Evolutionary conservation across 1,140 invertebrate genomes (phyloP).

Genomic region (Metaphire vulgaris): DNA sequence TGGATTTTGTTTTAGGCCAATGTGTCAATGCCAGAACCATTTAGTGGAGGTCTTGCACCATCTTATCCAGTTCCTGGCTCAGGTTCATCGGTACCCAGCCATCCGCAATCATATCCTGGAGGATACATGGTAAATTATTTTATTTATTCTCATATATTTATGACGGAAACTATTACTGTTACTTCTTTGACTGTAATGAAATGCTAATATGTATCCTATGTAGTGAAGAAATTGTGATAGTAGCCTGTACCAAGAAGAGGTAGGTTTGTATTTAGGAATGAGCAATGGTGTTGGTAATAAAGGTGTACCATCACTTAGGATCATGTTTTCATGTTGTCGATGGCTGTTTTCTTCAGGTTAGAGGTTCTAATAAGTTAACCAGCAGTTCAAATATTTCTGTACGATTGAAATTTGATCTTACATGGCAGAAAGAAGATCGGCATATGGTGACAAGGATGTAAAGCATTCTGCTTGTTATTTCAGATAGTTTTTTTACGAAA

Average conservation of each 20-base stretch:
- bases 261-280: neutral
- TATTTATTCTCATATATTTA: neutral
- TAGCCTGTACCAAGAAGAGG: neutral
- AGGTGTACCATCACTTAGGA: too few relatives aligned
- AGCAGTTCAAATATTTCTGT: too few relatives aligned
- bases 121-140: too few relatives aligned
- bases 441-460: too few relatives aligned
- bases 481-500: too few relatives aligned
- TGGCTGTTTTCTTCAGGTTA: too few relatives aligned
- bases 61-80: neutral
- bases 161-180: neutral
- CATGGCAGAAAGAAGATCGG: too few relatives aligned
- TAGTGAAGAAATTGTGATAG: neutral
- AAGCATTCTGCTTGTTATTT: too few relatives aligned
- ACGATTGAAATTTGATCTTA: too few relatives aligned
- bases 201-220: neutral
- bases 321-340: too few relatives aligned
- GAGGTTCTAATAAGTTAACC: too few relatives aligned
- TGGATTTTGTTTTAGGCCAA: neutral
- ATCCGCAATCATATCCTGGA: neutral
- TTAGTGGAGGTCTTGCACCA: neutral
- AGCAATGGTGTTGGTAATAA: neutral
- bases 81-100: neutral
- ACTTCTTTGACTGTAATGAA: neutral
- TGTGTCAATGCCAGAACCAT: neutral